Percentiles rank a stretch among this genome's conserved stretches.
These are phyloP conservation scores for Halyomorpha halys DNA, from an alignment of 1,140 invertebrate genomes.

Conservation along the genomic window DNA sequence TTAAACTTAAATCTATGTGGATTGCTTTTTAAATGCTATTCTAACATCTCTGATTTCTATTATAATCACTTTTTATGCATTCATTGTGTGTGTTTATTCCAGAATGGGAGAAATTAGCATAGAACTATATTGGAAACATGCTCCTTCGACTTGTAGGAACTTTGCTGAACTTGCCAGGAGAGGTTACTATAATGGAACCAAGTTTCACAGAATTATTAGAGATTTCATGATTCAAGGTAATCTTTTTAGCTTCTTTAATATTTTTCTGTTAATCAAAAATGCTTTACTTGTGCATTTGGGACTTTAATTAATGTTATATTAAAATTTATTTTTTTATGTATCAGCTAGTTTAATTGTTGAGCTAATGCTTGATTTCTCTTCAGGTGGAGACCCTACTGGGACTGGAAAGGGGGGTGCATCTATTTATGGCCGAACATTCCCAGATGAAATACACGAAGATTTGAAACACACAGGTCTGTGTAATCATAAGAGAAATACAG, in stretches of 20 bases:
- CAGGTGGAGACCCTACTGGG: conserved; percentile 79
- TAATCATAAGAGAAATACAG: too few relatives aligned
- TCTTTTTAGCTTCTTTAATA: background rate
- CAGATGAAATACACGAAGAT: conserved; percentile 90
- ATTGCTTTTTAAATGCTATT: too few relatives aligned
- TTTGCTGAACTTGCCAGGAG: conserved; percentile 86
- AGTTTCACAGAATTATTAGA: conserved; percentile 90
- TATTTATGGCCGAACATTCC: conserved; percentile 91
- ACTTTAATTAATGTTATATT: too few relatives aligned
- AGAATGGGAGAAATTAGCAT: conserved; percentile 89
- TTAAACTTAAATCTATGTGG: too few relatives aligned
- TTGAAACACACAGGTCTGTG: conserved; percentile 80
- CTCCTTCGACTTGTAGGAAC: conserved; percentile 89
- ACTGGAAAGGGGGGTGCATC: conserved; percentile 91
- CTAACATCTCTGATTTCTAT: too few relatives aligned
- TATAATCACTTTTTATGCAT: too few relatives aligned
- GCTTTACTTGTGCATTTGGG: too few relatives aligned
- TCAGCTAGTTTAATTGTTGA: too few relatives aligned
- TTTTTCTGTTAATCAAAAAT: too few relatives aligned
- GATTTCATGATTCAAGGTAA: conserved; percentile 95
- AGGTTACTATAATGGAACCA: conserved; percentile 92
- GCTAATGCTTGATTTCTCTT: conserved; percentile 15
- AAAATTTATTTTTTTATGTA: too few relatives aligned
- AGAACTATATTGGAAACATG: conserved; percentile 97
- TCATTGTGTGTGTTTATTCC: conserved; percentile 31